Evolutionary conservation across 2,113 vertebrate species (phyloP).

Genomic region (Pelobates fuscus): DNA sequence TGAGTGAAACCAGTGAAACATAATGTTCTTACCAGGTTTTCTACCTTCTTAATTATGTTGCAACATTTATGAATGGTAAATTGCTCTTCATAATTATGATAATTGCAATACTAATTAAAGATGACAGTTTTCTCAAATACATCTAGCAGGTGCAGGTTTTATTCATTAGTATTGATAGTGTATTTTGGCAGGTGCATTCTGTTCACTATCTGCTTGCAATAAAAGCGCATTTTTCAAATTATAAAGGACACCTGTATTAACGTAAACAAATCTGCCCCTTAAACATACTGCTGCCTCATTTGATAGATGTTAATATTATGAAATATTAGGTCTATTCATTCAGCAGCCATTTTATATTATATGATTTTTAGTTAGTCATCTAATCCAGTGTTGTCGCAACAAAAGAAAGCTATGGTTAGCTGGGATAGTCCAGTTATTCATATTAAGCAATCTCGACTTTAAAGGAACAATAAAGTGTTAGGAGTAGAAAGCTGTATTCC

Average conservation of each 20-base stretch:
- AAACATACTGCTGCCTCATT: too few species aligned
- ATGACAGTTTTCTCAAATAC: slow-evolving; percentile 4
- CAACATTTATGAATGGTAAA: slow-evolving; percentile 25
- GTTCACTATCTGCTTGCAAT: neutral
- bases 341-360: too few species aligned
- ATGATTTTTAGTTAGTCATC: too few species aligned
- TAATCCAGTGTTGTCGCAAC: too few species aligned
- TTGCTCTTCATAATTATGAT: slow-evolving; percentile 34
- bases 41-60: slow-evolving; percentile 27
- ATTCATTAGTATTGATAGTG: slow-evolving; percentile 10
- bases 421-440: too few species aligned
- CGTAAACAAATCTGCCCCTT: neutral
- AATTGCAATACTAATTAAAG: slow-evolving; percentile 32
- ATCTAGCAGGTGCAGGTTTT: slow-evolving; percentile 12
- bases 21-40: neutral
- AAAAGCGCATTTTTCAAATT: neutral
- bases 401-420: too few species aligned
- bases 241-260: neutral
- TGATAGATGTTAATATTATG: too few species aligned
- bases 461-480: too few species aligned
- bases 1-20: neutral
- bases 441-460: too few species aligned
- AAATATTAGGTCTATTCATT: too few species aligned
- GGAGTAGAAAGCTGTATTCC: too few species aligned
- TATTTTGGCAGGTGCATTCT: slow-evolving; percentile 11